Evolutionary conservation across 2,888 invertebrate species (phyloP).

Genomic region (Junonia oenone): DNA sequence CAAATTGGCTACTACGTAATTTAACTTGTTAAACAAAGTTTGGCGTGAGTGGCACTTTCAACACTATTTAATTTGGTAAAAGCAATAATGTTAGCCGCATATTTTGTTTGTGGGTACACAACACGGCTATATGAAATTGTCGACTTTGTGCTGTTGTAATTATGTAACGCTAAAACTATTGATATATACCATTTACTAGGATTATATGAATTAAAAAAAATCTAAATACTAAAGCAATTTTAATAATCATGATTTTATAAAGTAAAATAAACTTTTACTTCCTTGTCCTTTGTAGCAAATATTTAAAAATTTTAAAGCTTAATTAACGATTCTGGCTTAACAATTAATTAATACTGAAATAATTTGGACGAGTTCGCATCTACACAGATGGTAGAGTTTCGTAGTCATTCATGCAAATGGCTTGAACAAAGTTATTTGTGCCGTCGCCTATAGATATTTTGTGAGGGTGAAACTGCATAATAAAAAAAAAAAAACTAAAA

Average conservation of each 20-base stretch:
- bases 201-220: too few relatives aligned
- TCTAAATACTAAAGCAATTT: too few relatives aligned
- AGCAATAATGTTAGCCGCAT: conserved; percentile 14
- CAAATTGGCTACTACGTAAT: conserved; percentile 36
- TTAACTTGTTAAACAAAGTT: conserved; percentile 33
- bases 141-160: neutral
- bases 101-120: neutral
- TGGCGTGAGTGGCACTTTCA: conserved; percentile 38
- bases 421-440: neutral
- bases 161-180: too few relatives aligned
- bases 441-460: neutral
- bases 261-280: neutral
- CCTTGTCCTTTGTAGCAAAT: neutral
- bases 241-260: too few relatives aligned
- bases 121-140: neutral
- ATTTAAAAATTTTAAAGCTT: neutral
- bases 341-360: neutral
- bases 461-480: neutral
- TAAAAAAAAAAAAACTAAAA: neutral
- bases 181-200: too few relatives aligned
- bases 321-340: neutral
- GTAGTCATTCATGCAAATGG: neutral
- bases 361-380: neutral
- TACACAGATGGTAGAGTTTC: neutral
- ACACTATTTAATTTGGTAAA: conserved; percentile 32